Evolutionary conservation across 2,888 invertebrate species (phyloP).

Genomic region (Pollenia amentaria): DNA sequence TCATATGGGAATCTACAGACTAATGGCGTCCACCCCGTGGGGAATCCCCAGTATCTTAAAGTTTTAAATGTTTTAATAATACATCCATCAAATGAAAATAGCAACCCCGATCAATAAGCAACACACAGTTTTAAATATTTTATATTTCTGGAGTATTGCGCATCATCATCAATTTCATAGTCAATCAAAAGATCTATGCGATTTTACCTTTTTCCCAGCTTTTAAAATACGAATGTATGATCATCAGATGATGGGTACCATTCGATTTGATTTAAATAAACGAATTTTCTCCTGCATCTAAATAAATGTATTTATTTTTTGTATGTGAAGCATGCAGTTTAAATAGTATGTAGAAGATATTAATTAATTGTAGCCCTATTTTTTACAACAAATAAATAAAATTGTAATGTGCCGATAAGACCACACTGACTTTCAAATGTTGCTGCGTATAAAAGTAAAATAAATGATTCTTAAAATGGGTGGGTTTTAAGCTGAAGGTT

Average conservation of each 20-base stretch:
- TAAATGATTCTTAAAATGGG: neutral
- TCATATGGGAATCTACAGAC: conserved; percentile 29
- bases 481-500: neutral
- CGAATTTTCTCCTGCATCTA: conserved; percentile 30
- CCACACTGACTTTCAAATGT: conserved; percentile 24
- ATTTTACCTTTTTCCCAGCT: neutral
- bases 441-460: neutral
- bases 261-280: conserved; percentile 46
- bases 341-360: conserved; percentile 1
- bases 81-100: conserved; percentile 61
- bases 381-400: neutral
- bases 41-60: conserved; percentile 62
- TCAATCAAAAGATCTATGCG: conserved; percentile 43
- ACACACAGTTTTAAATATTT: conserved; percentile 55
- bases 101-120: conserved; percentile 39
- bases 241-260: neutral
- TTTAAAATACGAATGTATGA: neutral
- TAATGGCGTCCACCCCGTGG: conserved; percentile 69
- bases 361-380: conserved; percentile 39
- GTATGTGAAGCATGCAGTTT: conserved; percentile 8
- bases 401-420: neutral
- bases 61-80: conserved; percentile 54
- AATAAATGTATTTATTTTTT: conserved; percentile 1
- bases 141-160: conserved; percentile 54
- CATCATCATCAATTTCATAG: conserved; percentile 69